Evolutionary conservation across 2,888 invertebrate genomes (phyloP), one percentile per base, ranked within the genome.

Genomic region (Papilio demoleus): DNA sequence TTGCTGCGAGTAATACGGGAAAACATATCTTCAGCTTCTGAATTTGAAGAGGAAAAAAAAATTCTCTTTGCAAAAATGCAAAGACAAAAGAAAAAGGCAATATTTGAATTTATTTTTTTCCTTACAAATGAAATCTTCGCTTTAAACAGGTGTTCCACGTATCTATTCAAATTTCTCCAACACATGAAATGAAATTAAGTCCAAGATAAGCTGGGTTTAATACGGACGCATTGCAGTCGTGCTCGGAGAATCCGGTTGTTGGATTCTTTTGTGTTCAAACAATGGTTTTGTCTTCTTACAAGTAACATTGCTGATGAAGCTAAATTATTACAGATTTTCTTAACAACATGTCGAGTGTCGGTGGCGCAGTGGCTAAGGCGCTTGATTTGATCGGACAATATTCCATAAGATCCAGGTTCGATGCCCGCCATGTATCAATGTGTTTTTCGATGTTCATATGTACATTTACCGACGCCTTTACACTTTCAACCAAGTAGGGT

Each of bases 141-240:
- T 60, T 59, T 31, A 58, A 68, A 22, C 58, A 58, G 64, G 59
- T 65, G 64, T 60, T 60, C 17, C 47, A 19, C 59, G 50, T 60
- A 65, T 68, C 68, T 68, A 68, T 68, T 68, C 64, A 68, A 68
- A 68, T 68, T 64, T 60, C 50, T 3, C 68, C 59, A 68, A 50
- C 68, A 68, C 68, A 63, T 60, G 64, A 65, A 65, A 68, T 60
- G 50, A 68, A 68, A 68, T 68, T 68, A 68, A 68, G 34, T 59
- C 50, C 38, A 59, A 64, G 68, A 68, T 68, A 68, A 68, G 63
- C 64, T 45, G 40, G 64, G 63, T 47, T 68, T 68, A 68, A 68
- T 68, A 68, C 58, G 68, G 68, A 64, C 68, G 68, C 68, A 68
- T 47, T 68, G 68, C 68, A 64, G 68, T 64, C 63, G 63, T 47